Evolutionary conservation across 2,888 invertebrate genomes (phyloP).

Genomic region (Agrochola circellaris): DNA sequence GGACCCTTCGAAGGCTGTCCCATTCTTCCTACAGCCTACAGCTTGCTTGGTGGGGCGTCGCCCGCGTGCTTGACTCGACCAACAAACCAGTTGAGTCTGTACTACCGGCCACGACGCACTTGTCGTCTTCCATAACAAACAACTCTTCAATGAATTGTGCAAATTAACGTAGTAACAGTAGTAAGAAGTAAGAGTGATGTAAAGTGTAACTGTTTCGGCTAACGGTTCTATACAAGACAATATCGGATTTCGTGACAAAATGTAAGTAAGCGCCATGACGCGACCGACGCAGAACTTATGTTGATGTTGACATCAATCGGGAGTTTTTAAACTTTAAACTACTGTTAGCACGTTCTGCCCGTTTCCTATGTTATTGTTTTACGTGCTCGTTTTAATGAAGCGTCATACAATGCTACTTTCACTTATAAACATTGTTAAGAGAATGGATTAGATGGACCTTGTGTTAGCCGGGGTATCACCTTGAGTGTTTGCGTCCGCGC

Average conservation of each 20-base stretch:
- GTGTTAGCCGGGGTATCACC: constrained; percentile 79
- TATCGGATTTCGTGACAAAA: constrained; percentile 60
- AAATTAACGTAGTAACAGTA: constrained; percentile 71
- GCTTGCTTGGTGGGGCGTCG: constrained; percentile 78
- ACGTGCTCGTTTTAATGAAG: constrained; percentile 38
- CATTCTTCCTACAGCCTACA: constrained; percentile 64
- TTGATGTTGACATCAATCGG: constrained; percentile 58
- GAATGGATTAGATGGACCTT: constrained; percentile 86
- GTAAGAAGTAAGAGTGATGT: constrained; percentile 82
- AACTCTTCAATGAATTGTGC: constrained; percentile 74
- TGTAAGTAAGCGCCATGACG: constrained; percentile 57
- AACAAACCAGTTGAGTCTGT: constrained; percentile 80
- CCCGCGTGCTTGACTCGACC: constrained; percentile 66
- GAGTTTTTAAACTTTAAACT: constrained; percentile 47
- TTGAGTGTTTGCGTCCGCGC: constrained; percentile 78
- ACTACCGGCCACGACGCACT: constrained; percentile 73
- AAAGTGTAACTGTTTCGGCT: constrained; percentile 80
- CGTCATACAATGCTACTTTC: constrained; percentile 75
- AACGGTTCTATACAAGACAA: constrained; percentile 59
- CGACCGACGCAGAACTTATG: constrained; percentile 30
- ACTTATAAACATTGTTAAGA: constrained; percentile 78
- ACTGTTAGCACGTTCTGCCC: constrained; percentile 14
- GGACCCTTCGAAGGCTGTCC: constrained; percentile 76
- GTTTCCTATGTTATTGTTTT: constrained; percentile 49
- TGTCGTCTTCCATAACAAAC: constrained; percentile 59